Conservation (phyloP, 2,888 invertebrate species). For the Herminia tarsipennalis region DNA sequence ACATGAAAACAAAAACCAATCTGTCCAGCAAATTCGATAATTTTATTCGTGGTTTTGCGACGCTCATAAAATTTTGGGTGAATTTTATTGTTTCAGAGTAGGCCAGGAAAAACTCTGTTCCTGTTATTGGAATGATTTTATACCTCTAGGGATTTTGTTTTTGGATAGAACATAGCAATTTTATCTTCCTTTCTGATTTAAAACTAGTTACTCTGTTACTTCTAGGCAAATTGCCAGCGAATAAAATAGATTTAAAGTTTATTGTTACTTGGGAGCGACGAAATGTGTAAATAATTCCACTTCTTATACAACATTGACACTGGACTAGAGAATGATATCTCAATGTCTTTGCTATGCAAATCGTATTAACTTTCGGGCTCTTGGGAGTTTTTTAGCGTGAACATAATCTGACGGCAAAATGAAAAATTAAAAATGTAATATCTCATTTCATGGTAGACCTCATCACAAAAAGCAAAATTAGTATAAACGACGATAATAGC, state of each 20-base stretch:
- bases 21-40: conserved; percentile 28
- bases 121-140: neutral
- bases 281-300: conserved; percentile 13
- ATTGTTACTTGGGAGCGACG: neutral
- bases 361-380: conserved; percentile 52
- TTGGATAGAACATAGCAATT: conserved; percentile 6
- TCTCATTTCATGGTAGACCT: conserved; percentile 49
- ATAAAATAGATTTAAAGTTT: too few relatives aligned
- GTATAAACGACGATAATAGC: conserved; percentile 19
- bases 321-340: conserved; percentile 24
- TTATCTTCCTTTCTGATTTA: neutral
- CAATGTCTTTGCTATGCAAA: conserved; percentile 58
- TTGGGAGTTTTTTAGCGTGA: conserved; percentile 50
- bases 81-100: conserved; percentile 47
- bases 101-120: neutral
- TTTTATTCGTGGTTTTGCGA: conserved; percentile 33
- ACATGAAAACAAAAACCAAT: conserved; percentile 26
- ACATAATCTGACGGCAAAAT: conserved; percentile 58
- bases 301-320: conserved; percentile 15
- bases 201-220: neutral
- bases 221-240: neutral
- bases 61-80: conserved; percentile 36
- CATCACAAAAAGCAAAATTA: conserved; percentile 30
- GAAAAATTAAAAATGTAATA: conserved; percentile 67
- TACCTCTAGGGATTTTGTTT: neutral